Conservation (phyloP, 2,888 invertebrate genomes). For the Ormyrus nitidulus region DNA sequence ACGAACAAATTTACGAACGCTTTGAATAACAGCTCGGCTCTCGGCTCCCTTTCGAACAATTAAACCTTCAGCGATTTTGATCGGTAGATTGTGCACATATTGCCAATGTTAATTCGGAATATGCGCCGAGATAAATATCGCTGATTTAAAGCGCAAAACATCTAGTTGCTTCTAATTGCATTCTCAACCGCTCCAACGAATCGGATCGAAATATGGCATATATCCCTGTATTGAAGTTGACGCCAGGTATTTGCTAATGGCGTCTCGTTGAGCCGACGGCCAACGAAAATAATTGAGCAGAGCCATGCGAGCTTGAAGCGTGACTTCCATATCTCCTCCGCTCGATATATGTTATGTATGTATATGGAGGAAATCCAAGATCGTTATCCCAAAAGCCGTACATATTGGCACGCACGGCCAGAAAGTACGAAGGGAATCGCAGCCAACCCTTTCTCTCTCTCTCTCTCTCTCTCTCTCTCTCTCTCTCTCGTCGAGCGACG, state of each 20-base stretch:
- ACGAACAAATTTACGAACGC: background rate
- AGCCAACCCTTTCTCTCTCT: background rate
- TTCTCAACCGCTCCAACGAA: no score
- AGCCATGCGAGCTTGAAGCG: conserved; percentile 23
- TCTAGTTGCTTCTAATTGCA: background rate
- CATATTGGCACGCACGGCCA: background rate
- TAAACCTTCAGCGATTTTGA: no score
- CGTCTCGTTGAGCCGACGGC: background rate
- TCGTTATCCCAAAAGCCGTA: conserved; percentile 21
- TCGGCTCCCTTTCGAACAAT: no score
- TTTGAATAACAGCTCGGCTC: background rate
- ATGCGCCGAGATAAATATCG: no score
- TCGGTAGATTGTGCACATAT: background rate
- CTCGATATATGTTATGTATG: conserved; percentile 7
- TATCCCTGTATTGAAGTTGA: no score
- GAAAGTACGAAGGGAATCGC: background rate
- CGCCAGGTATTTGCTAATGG: background rate
- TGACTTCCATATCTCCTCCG: background rate
- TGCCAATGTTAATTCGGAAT: conserved; percentile 8
- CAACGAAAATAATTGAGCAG: conserved; percentile 19
- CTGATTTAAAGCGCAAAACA: background rate
- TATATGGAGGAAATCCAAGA: background rate
- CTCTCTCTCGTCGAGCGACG: conserved; percentile 61
- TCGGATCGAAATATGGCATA: no score
- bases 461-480: background rate